These are phyloP conservation scores for Kryptolebias marmoratus DNA, from an alignment of 2,113 vertebrate genomes.

Conservation along the genomic window DNA sequence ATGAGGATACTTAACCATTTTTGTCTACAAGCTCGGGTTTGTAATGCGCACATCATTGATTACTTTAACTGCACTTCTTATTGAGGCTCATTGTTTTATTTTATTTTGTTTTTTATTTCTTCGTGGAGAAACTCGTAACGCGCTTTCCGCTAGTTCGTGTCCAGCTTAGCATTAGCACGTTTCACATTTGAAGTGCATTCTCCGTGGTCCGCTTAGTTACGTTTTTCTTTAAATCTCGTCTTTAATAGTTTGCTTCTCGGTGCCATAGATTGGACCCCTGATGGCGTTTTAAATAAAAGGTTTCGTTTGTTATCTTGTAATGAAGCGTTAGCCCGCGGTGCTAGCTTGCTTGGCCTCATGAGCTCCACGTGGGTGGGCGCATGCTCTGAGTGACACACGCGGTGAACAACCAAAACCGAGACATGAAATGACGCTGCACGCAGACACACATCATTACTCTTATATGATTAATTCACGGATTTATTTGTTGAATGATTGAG, in stretches of 20 bases:
- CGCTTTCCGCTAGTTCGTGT: neutral
- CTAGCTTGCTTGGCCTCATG: constrained; percentile 47
- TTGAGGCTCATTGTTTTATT: no score
- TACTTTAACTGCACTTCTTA: neutral
- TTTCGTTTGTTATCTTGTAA: neutral
- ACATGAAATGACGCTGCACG: neutral
- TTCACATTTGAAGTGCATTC: no score
- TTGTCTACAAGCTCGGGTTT: constrained; percentile 5
- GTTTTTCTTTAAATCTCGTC: no score
- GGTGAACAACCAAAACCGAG: constrained; percentile 14
- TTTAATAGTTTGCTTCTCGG: neutral
- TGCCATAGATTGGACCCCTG: no score
- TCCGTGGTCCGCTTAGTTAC: fast-evolving
- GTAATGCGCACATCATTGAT: neutral
- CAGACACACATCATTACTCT: neutral
- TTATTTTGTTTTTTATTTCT: no score
- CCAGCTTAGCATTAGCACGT: constrained; percentile 31
- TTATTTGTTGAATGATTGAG: no score
- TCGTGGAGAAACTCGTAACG: no score
- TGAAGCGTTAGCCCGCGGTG: constrained; percentile 28
- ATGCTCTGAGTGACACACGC: constrained; percentile 57
- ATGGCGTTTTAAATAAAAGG: no score
- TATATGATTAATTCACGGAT: no score
- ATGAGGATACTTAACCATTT: constrained; percentile 67
- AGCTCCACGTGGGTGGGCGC: constrained; percentile 73